Evolutionary conservation across 2,113 vertebrate genomes (phyloP).

Genomic region (Candoia aspera): DNA sequence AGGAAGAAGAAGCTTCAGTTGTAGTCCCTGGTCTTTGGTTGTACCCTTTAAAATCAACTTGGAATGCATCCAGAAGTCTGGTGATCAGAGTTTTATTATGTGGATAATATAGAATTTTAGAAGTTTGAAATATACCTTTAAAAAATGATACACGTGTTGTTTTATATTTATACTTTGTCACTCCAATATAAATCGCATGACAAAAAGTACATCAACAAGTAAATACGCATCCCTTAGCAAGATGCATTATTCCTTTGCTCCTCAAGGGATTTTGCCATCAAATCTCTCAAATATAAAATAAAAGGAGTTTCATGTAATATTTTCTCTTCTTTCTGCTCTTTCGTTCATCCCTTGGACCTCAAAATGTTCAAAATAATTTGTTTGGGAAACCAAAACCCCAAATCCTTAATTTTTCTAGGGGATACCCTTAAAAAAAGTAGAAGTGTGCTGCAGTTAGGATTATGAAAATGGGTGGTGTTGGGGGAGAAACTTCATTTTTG

Average conservation of each 20-base stretch:
- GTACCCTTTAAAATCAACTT: too few relatives aligned
- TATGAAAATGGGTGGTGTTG: slow-evolving; percentile 64
- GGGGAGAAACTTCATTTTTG: slow-evolving; percentile 72
- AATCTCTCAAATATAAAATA: slow-evolving; percentile 31
- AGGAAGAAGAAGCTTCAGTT: too few relatives aligned
- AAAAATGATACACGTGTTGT: background rate
- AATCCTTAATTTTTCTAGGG: slow-evolving; percentile 47
- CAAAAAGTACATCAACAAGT: background rate
- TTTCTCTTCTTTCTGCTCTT: slow-evolving; percentile 1
- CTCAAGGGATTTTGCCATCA: slow-evolving; percentile 22
- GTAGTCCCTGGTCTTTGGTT: too few relatives aligned
- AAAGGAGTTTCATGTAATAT: slow-evolving; percentile 53
- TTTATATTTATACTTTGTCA: too few relatives aligned
- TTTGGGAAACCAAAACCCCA: background rate
- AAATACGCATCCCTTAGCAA: too few relatives aligned
- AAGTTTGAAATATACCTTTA: too few relatives aligned
- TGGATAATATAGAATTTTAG: too few relatives aligned
- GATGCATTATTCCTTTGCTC: background rate
- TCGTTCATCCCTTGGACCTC: background rate
- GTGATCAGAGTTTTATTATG: too few relatives aligned
- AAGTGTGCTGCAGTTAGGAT: slow-evolving; percentile 59
- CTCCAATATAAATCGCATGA: too few relatives aligned
- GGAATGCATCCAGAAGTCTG: slow-evolving; percentile 7
- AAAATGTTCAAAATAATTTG: slow-evolving; percentile 52
- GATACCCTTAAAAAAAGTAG: slow-evolving; percentile 73